Evolutionary conservation across 92 coral and sea anemone species (phyloP), one percentile per base, ranked within the genome.

Genomic region (Palythoa heliodiscus): DNA sequence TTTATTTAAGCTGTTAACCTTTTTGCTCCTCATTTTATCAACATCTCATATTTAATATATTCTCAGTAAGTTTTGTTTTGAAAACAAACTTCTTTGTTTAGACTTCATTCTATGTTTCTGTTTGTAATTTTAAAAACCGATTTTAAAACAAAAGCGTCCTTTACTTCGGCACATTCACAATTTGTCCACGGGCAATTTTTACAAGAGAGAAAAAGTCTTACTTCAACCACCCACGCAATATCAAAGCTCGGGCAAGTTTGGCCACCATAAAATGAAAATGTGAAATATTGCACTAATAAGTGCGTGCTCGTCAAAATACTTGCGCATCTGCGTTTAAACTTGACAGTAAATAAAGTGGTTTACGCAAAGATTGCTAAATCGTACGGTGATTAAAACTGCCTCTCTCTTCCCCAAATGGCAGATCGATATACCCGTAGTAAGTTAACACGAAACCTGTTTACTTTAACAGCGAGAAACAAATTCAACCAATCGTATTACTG

Each of bases 381-480:
- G 15, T 47, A 19, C 40, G 48, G 14, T 38, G 38, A 63, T 80
- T 64, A 64, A 80, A 57, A 61, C 19, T 35, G 19, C 63, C 50
- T 61, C 74, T 47, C 22, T 64, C 47, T 12, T 80, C 23, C 20
- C 14, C 73, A 69, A 24, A 15, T 47, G 61, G 70, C 61, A 52
- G 22, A 20, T 35, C 52, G 12, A 7, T 20, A 13, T 40, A 80
- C 84, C 84, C 24, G 84, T 23, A 66, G 43, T n/a, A 37, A 11
- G 35, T n/a, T 39, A 47, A 66, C 84, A 80, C 13, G 66, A 52
- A 67, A 80, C 84, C 84, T 63, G 84, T 80, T 73, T 83, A 76
- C 75, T 11, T 52, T 55, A 83, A 70, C 67, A 83, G 70, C 86
- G 48, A 50, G 78, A 83, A 64, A 25, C 22, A 35, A 52, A 20